These are phyloP conservation scores for Pharmacophagus antenor DNA, from an alignment of 2,888 invertebrate genomes.

Conservation along the genomic window DNA sequence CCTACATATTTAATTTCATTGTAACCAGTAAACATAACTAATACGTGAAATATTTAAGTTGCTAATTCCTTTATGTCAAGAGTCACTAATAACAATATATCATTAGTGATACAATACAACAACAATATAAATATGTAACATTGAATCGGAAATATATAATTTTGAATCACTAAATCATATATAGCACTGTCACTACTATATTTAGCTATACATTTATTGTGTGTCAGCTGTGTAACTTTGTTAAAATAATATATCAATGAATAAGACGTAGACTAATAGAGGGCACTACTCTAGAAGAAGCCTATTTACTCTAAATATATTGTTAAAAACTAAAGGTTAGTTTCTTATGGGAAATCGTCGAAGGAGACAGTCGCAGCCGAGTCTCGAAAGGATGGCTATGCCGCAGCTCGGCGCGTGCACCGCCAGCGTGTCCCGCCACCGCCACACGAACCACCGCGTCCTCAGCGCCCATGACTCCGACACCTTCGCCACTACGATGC, in stretches of 20 bases:
- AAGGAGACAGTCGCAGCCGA: conserved; percentile 62
- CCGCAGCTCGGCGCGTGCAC: conserved; percentile 65
- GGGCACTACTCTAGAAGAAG: too few species aligned
- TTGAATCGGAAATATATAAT: not conserved
- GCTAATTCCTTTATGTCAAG: too few species aligned
- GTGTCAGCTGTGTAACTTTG: too few species aligned
- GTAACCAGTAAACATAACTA: too few species aligned
- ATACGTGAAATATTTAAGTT: too few species aligned
- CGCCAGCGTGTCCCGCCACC: conserved; percentile 47
- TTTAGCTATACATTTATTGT: too few species aligned
- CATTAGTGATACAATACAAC: too few species aligned
- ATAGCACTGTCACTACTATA: not conserved
- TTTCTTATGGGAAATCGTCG: conserved; percentile 30
- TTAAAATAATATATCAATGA: too few species aligned
- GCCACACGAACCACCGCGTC: conserved; percentile 53
- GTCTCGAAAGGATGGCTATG: conserved; percentile 50
- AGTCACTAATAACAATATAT: not conserved
- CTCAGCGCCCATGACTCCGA: conserved; percentile 44
- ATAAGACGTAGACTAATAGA: too few species aligned
- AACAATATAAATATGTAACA: not conserved
- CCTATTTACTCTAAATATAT: too few species aligned
- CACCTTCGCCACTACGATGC: conserved; percentile 42
- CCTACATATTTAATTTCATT: not conserved
- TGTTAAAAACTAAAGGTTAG: too few species aligned
- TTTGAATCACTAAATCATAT: not conserved